Evolutionary conservation across 2,888 invertebrate genomes (phyloP), one percentile per base, ranked within the genome.

Genomic region (Caenorhabditis doughertyi): DNA sequence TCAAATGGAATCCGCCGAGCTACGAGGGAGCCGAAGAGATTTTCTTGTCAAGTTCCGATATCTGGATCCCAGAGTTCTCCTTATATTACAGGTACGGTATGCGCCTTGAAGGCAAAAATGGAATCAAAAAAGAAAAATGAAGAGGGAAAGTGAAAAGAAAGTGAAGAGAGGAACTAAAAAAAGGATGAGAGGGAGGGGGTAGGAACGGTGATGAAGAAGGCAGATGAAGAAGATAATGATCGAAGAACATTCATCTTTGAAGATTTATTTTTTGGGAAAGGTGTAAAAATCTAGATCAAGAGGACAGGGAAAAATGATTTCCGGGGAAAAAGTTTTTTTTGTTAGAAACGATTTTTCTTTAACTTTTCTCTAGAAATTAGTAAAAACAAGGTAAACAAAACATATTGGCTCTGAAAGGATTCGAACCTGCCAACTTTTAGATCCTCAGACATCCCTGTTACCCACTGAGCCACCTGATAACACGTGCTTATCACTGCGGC

Each of bases 1-100:
- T 91, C 18, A 87, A 87, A 70, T 91, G 91, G 91, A 82, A 89
- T 55, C 91, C 91, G 18, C 85, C 84, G n/a, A 83, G 87, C 39
- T 91, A 91, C 81, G 90, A 91, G 58, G 90, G 90, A 21, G 89
- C 91, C 8, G 86, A 83, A 29, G 90, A 91, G 62, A 90, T 92
- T 32, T 92, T 91, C 58, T 79, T 92, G 29, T 85, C 89, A 0
- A 88, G 89, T 8, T 81, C 82, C 9, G 90, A 90, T 70, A 87
- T 91, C 47, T 91, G 91, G 91, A 89, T 90, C 44, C 91, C 91
- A 9, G 91, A 91, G 77, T 89, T 92, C 58, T 89, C 88, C 2
- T 77, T 90, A 2, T 89, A 89, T 73, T 89, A 89, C 87, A 89
- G 89, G 88, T 88, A 32, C n/a, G 42, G 70, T 3, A 16, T 18